phyloP scores from a whole-genome alignment of 2,113 vertebrate species.

The Lepus americanus region DNA sequence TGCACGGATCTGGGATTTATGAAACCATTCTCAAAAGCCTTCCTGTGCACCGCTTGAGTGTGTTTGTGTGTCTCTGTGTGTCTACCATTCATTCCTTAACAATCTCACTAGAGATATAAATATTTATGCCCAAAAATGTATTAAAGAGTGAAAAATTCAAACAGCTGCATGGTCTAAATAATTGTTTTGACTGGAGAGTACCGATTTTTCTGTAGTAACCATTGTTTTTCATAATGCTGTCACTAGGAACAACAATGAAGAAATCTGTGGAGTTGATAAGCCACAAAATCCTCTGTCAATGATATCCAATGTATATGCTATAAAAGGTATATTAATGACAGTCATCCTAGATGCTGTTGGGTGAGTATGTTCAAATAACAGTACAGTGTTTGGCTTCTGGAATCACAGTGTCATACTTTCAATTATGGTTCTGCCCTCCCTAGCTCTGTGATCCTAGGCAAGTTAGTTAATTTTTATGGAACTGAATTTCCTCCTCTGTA shows the following conservation, averaged over 20 bases:
- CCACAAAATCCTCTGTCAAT: not conserved
- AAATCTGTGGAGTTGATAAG: not conserved
- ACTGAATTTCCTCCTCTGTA: not conserved
- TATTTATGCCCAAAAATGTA: not conserved
- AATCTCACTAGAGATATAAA: not conserved
- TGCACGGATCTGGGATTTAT: not conserved
- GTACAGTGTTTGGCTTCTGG: not conserved
- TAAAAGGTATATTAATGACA: not conserved
- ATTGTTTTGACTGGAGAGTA: not conserved
- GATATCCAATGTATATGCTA: not conserved
- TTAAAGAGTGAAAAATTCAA: not conserved
- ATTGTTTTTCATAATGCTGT: not conserved
- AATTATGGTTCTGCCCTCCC: not conserved
- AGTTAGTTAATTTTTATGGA: not conserved
- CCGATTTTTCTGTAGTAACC: not conserved
- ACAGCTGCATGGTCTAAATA: conserved; percentile 13
- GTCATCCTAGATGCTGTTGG: not conserved
- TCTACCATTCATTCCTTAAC: not conserved
- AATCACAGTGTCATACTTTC: not conserved
- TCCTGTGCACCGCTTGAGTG: not conserved
- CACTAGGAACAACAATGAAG: not conserved
- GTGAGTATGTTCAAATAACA: not conserved
- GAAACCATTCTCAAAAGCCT: not conserved
- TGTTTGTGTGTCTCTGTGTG: not conserved
- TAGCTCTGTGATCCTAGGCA: not conserved